Evolutionary conservation across 2,888 invertebrate genomes (phyloP).

Genomic region (Cacoxenus indagator): DNA sequence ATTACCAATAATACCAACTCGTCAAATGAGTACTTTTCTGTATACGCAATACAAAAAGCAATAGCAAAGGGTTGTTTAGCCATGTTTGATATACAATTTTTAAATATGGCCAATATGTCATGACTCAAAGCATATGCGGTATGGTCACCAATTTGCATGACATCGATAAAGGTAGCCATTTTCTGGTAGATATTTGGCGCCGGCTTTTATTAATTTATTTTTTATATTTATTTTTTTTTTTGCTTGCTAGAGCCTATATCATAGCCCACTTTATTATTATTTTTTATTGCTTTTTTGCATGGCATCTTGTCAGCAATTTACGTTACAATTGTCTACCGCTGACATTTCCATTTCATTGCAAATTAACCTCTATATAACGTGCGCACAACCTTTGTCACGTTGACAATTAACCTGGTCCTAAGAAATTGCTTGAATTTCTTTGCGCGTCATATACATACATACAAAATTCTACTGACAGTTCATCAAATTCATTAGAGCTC

Average conservation of each 20-base stretch:
- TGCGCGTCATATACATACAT: not conserved
- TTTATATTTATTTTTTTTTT: too few relatives aligned
- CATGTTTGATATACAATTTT: not conserved
- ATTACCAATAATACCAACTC: too few relatives aligned
- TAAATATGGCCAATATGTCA: not conserved
- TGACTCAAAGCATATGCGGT: not conserved
- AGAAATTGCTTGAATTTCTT: not conserved
- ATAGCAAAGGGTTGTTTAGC: not conserved
- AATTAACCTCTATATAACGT: not conserved
- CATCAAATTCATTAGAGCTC: constrained; percentile 41
- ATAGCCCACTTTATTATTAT: too few relatives aligned
- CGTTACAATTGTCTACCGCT: not conserved
- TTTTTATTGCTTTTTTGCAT: not conserved
- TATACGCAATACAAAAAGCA: not conserved
- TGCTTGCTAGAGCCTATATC: not conserved
- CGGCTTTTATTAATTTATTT: too few relatives aligned
- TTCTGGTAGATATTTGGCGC: too few relatives aligned
- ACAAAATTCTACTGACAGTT: constrained; percentile 36
- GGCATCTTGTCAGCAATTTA: constrained; percentile 4
- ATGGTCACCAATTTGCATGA: not conserved
- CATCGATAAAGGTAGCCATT: not conserved
- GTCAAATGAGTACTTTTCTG: too few relatives aligned
- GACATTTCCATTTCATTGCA: constrained; percentile 6
- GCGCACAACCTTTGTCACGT: constrained; percentile 43
- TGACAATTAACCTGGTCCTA: constrained; percentile 34